Conservation (phyloP, 2,888 invertebrate species). For the Phania funesta region DNA sequence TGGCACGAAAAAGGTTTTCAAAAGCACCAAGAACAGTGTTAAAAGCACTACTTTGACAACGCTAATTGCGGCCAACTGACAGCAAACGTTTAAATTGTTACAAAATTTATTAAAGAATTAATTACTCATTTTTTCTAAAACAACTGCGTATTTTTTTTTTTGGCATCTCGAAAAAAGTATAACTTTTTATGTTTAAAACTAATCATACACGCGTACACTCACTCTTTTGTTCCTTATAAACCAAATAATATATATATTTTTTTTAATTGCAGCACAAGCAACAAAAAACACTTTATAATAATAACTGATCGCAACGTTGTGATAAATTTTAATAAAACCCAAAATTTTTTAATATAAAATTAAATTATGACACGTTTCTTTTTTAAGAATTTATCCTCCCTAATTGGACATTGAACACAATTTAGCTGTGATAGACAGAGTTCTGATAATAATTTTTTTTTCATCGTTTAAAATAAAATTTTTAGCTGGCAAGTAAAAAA, state of each 20-base stretch:
- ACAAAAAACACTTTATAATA: slow-evolving; percentile 1
- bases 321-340: slow-evolving; percentile 53
- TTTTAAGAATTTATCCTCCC: background rate
- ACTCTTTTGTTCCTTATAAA: background rate
- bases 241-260: slow-evolving; percentile 31
- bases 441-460: slow-evolving; percentile 17
- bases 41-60: too few species aligned
- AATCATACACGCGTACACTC: background rate
- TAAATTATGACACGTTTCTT: background rate
- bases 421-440: slow-evolving; percentile 20
- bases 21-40: too few species aligned
- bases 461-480: background rate
- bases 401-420: slow-evolving; percentile 16
- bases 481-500: background rate
- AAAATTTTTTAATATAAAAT: background rate
- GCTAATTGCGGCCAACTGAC: too few species aligned
- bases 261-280: slow-evolving; percentile 39
- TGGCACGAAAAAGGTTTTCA: too few species aligned
- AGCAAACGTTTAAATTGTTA: too few species aligned
- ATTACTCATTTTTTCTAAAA: too few species aligned
- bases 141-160: too few species aligned
- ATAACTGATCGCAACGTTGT: slow-evolving; percentile 46
- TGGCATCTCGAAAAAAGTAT: too few species aligned
- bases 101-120: too few species aligned
- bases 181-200: too few species aligned